A percentile compares a stretch with the other conserved stretches of the same genome.
Conservation (phyloP, 2,113 vertebrate species). For the Myanophis thanlyinensis region DNA sequence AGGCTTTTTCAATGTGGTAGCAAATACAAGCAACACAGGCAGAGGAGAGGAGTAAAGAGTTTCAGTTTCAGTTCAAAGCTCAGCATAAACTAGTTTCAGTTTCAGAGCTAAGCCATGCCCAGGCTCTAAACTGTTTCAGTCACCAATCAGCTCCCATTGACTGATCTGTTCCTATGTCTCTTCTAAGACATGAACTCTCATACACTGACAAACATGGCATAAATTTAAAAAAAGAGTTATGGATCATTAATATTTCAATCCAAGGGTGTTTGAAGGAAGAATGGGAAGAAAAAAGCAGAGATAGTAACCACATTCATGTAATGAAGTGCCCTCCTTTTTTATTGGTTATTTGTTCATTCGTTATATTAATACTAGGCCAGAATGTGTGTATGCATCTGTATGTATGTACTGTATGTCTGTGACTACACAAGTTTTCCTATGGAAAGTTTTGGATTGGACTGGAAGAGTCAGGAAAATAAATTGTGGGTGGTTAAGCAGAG, state of each 20-base stretch:
- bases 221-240: not conserved
- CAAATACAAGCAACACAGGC: too few species aligned
- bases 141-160: too few species aligned
- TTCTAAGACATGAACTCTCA: too few species aligned
- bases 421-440: not conserved
- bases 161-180: too few species aligned
- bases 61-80: too few species aligned
- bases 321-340: not conserved
- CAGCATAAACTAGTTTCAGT: too few species aligned
- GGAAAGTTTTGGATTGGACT: not conserved
- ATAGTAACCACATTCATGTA: not conserved
- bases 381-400: not conserved
- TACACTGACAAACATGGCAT: too few species aligned
- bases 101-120: too few species aligned
- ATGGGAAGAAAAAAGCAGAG: not conserved
- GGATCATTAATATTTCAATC: not conserved
- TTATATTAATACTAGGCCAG: not conserved
- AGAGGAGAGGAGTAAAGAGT: too few species aligned
- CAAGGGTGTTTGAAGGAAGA: not conserved
- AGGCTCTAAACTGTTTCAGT: too few species aligned
- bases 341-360: not conserved
- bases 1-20: too few species aligned
- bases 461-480: not conserved
- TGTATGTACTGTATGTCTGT: not conserved
- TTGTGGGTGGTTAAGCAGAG: not conserved